Evolutionary conservation across 2,888 invertebrate genomes (phyloP), one percentile per base, ranked within the genome.

Genomic region (Hypolimnas misippus): DNA sequence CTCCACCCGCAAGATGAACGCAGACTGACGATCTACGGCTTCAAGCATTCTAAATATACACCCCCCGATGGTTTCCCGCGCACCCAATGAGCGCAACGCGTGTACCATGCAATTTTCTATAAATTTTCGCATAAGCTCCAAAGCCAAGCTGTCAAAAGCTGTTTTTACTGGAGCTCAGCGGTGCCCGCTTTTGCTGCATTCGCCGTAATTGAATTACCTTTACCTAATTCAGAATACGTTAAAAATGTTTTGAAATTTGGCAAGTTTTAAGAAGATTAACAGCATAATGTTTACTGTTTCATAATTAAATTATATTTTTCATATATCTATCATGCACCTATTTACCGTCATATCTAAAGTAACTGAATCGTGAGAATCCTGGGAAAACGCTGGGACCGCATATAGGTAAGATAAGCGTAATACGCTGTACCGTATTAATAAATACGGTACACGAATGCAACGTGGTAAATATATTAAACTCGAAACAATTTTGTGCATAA

Each of bases 81-180:
- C 89, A 81, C 82, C 82, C 82, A 76, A 76, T 73, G 79, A 78
- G 82, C 87, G 85, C 86, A 86, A 84, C 87, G 86, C 83, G 82
- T 86, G 81, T 82, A 78, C 80, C 85, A 84, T 90, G 88, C 89
- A 89, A 89, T 90, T 90, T 90, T 90, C 90, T 87, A 90, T 90
- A 89, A 89, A 91, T 88, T 89, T 89, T 89, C 89, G 83, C 86
- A 81, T 86, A 87, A 90, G 87, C 90, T 83, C 81, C 81, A 82
- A 87, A 86, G 84, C 88, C 84, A 75, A 77, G 81, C 88, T 89
- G 89, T 89, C 90, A 89, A 89, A 90, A 88, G 86, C 85, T 87
- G 89, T 91, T 89, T 87, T 87, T 84, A 78, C 76, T 75, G 75
- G 71, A 77, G 75, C 78, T 78, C 80, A 70, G 78, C 76, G 78